These are phyloP conservation scores for Leptosomus discolor DNA, from an alignment of 2,113 vertebrate species.

Conservation along the genomic window DNA sequence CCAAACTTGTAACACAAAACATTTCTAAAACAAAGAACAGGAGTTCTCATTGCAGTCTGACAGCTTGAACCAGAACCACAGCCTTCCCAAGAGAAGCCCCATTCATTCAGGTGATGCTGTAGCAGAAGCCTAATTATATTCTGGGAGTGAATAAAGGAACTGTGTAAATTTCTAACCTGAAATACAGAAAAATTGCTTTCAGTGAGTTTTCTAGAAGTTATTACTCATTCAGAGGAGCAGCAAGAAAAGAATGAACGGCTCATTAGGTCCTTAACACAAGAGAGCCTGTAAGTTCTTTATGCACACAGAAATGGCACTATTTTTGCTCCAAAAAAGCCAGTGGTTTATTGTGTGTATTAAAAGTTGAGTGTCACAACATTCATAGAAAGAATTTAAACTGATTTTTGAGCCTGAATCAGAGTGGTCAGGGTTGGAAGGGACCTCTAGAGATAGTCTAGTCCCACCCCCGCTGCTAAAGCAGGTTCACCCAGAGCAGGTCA, in stretches of 20 bases:
- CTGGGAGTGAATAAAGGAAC: background rate
- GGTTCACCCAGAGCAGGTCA: too few relatives aligned
- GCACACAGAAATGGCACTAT: background rate
- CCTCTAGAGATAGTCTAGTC: too few relatives aligned
- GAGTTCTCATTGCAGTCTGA: background rate
- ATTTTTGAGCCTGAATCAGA: background rate
- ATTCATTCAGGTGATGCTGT: accelerated
- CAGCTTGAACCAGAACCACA: background rate
- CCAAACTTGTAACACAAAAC: background rate
- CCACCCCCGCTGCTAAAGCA: too few relatives aligned
- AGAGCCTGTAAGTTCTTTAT: background rate
- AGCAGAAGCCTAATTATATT: background rate
- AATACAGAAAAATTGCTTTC: background rate
- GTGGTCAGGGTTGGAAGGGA: too few relatives aligned
- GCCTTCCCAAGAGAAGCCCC: background rate
- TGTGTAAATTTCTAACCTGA: background rate
- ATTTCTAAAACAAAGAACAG: background rate
- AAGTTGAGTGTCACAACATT: background rate
- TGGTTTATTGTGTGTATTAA: background rate
- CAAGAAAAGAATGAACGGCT: background rate
- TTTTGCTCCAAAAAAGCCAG: background rate
- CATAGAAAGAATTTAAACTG: background rate
- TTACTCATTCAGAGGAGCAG: background rate
- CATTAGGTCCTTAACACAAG: background rate
- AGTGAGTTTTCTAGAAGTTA: background rate